These are phyloP conservation scores for Gyrodactylus bullatarudis DNA, from an alignment of 1,140 invertebrate species.

Conservation along the genomic window DNA sequence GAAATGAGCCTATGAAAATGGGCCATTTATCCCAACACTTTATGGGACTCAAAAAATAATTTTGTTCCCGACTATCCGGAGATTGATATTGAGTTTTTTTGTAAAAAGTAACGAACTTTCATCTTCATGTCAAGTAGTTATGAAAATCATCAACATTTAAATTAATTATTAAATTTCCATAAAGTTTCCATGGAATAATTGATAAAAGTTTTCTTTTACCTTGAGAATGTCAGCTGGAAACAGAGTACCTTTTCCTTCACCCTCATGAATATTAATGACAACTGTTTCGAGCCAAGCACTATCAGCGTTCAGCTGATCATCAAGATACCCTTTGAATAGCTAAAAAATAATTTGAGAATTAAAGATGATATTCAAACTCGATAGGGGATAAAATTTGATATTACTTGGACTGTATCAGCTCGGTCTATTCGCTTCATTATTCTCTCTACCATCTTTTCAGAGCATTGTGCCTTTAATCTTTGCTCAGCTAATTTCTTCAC, in stretches of 20 bases:
- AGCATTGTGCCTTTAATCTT: neutral
- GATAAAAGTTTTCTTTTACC: neutral
- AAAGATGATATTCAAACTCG: neutral
- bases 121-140: neutral
- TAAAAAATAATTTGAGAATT: slow-evolving; percentile 8
- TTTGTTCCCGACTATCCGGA: no score
- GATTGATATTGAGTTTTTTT: no score
- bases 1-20: neutral
- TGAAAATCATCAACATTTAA: neutral
- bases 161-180: neutral
- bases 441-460: neutral
- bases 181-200: neutral
- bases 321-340: slow-evolving; percentile 56
- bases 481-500: neutral
- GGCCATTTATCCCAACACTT: neutral
- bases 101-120: neutral
- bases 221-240: neutral
- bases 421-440: neutral
- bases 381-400: no score
- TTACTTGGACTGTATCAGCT: neutral
- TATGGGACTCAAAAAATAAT: neutral
- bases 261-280: slow-evolving; percentile 28
- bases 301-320: slow-evolving; percentile 65
- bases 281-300: slow-evolving; percentile 87
- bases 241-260: neutral